A percentile compares a stretch with the other conserved stretches of the same genome.
phyloP scores from a whole-genome alignment of 2,888 invertebrate genomes.

The Sabellastarte sp. region DNA sequence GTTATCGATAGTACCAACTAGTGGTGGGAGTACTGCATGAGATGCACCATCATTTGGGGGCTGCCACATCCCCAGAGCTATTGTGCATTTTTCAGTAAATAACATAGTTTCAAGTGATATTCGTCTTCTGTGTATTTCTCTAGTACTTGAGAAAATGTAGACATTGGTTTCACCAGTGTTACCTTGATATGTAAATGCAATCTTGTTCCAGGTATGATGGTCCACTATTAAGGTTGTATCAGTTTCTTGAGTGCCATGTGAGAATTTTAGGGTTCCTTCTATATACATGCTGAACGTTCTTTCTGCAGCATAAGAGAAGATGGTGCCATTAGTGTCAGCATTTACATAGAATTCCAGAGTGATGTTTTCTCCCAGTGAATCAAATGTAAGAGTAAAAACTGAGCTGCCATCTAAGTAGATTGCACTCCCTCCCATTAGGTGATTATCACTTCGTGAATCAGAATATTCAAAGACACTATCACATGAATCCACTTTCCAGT shows the following conservation, averaged over 20 bases:
- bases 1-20: neutral
- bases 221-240: neutral
- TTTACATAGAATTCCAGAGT: neutral
- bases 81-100: neutral
- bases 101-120: neutral
- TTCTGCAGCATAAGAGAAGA: neutral
- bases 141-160: neutral
- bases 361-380: neutral
- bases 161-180: neutral
- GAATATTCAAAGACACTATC: neutral
- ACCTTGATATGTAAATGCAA: neutral
- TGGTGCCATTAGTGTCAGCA: neutral
- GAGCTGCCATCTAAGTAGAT: neutral
- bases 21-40: neutral
- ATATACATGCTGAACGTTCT: neutral
- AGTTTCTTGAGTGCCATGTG: neutral
- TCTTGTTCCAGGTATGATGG: neutral
- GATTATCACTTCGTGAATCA: neutral
- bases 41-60: neutral
- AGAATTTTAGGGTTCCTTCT: neutral
- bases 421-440: neutral
- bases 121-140: neutral
- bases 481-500: neutral
- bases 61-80: neutral
- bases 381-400: conserved; percentile 7